Evolutionary conservation across 2,888 invertebrate genomes (phyloP).

Genomic region (Adelphocoris suturalis): DNA sequence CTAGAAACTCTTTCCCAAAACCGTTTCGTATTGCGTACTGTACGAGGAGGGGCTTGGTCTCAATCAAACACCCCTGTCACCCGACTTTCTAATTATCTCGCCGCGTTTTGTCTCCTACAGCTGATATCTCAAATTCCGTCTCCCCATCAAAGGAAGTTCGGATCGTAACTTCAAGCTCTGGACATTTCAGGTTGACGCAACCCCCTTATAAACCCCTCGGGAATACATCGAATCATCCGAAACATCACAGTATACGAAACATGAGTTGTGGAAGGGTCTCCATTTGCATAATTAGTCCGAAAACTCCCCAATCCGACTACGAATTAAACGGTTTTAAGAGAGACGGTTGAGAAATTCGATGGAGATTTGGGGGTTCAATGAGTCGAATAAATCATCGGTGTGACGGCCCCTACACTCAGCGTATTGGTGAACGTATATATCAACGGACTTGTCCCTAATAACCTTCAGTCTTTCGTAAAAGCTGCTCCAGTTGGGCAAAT

Average conservation of each 20-base stretch:
- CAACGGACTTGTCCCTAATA: constrained; percentile 36
- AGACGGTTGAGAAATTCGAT: constrained; percentile 31
- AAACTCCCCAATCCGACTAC: constrained; percentile 33
- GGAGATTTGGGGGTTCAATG: constrained; percentile 47
- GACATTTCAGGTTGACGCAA: not conserved
- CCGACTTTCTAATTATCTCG: constrained; percentile 22
- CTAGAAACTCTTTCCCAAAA: not conserved
- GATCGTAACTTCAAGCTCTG: not conserved
- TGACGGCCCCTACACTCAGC: constrained; percentile 43
- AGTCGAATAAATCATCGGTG: constrained; percentile 48
- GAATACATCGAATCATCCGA: not conserved
- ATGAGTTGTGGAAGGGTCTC: not conserved
- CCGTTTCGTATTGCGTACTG: not conserved
- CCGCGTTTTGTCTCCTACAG: not conserved
- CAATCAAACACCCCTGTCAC: constrained; percentile 19
- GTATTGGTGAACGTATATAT: constrained; percentile 15
- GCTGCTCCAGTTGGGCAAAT: constrained; percentile 21
- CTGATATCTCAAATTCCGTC: too few species aligned
- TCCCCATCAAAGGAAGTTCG: not conserved
- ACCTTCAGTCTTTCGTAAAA: constrained; percentile 12
- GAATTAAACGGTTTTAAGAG: constrained; percentile 44
- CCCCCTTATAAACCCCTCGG: not conserved
- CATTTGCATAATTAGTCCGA: constrained; percentile 62
- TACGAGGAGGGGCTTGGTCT: not conserved
- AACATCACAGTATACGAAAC: constrained; percentile 5